These are phyloP conservation scores for Spatula versicolor DNA, from an alignment of 2,797 vertebrate species.

Conservation along the genomic window DNA sequence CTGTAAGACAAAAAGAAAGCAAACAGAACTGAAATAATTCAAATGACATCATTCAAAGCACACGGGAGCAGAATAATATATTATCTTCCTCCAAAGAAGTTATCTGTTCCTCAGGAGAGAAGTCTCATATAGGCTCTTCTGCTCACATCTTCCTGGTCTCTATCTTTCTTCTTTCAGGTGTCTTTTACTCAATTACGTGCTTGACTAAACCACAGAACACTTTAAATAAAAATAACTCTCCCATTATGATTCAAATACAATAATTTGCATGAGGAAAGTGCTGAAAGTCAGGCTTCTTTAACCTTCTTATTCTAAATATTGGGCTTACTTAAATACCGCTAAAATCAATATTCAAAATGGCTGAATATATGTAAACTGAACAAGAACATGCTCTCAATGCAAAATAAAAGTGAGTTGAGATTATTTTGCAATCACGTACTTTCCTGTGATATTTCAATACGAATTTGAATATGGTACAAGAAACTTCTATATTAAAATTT, in stretches of 20 bases:
- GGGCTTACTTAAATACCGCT: neutral
- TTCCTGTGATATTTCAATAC: neutral
- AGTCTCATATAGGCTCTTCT: neutral
- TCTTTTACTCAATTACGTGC: neutral
- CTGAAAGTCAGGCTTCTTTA: slow-evolving; percentile 30
- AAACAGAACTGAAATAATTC: neutral
- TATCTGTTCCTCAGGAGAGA: neutral
- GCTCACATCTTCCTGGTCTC: neutral
- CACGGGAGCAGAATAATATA: neutral
- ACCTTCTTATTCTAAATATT: slow-evolving; percentile 5
- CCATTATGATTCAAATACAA: slow-evolving; percentile 34
- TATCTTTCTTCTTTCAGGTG: neutral
- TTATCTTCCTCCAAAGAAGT: neutral
- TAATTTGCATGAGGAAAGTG: neutral
- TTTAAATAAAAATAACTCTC: slow-evolving; percentile 17
- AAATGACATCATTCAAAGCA: neutral
- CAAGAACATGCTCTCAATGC: neutral
- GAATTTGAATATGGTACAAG: neutral
- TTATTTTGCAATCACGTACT: neutral
- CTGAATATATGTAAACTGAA: neutral
- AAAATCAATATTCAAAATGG: neutral
- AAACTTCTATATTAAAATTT: neutral
- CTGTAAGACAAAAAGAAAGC: neutral
- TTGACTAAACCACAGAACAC: neutral
- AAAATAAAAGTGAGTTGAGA: neutral